These are phyloP conservation scores for Microctonus aethiopoides DNA, from an alignment of 2,888 invertebrate species.

Conservation along the genomic window DNA sequence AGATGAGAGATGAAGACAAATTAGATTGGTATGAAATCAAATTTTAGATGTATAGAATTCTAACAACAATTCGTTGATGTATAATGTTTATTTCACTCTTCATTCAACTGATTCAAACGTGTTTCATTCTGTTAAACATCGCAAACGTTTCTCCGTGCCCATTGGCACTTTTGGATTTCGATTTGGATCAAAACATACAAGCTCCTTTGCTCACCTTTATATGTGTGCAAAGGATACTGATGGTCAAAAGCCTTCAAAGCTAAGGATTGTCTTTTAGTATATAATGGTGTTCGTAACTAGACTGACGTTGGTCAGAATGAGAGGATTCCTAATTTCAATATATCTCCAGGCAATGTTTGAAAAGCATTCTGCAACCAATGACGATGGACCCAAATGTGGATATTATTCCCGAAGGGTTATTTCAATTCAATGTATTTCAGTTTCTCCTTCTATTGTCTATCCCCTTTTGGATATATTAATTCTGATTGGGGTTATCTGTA, in stretches of 20 bases:
- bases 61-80: not conserved
- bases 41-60: not conserved
- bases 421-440: not conserved
- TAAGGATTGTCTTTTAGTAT: not conserved
- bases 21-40: not conserved
- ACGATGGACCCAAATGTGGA: not conserved
- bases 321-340: not conserved
- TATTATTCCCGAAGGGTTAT: conserved; percentile 1
- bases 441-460: not conserved
- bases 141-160: conserved; percentile 1
- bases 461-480: not conserved
- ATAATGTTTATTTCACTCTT: not conserved
- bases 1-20: not conserved
- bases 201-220: not conserved
- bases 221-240: not conserved
- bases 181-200: no score
- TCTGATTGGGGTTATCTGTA: not conserved
- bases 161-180: conserved; percentile 8
- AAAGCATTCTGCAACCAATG: not conserved
- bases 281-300: no score
- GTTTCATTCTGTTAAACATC: not conserved
- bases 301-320: no score
- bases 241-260: conserved; percentile 1
- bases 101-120: not conserved
- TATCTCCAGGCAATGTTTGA: not conserved